Evolutionary conservation across 1,140 invertebrate genomes (phyloP).

Genomic region (Stegodyphus mimosarum): DNA sequence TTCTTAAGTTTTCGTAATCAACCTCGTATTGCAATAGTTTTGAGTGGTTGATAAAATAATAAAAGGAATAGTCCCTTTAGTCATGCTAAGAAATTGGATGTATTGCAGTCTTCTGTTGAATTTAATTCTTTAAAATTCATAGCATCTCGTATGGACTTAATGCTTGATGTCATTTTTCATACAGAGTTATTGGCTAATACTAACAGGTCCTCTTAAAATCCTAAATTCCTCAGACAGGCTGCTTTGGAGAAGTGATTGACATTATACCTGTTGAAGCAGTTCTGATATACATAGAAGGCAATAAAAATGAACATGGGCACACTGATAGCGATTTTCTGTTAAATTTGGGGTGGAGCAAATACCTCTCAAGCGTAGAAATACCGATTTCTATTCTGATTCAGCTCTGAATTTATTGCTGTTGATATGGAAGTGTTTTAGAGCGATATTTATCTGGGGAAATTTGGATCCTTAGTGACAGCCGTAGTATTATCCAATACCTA

Average conservation of each 20-base stretch:
- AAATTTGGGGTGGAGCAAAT: background rate
- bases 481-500: background rate
- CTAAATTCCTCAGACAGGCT: background rate
- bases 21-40: background rate
- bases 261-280: background rate
- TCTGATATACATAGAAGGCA: background rate
- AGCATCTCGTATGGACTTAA: background rate
- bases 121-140: slow-evolving; percentile 3
- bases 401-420: background rate
- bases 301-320: background rate
- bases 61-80: background rate
- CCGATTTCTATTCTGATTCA: background rate
- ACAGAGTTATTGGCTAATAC: background rate
- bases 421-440: background rate
- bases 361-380: background rate
- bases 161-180: background rate
- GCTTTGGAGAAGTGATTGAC: background rate
- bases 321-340: background rate
- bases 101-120: slow-evolving; percentile 6
- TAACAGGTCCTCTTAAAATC: background rate
- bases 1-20: background rate
- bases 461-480: background rate
- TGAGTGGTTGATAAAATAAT: slow-evolving; percentile 2
- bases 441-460: background rate
- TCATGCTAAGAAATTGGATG: background rate